Evolutionary conservation across 64 coral and sea anemone genomes (phyloP).

Genomic region (Pocillopora damicornis): DNA sequence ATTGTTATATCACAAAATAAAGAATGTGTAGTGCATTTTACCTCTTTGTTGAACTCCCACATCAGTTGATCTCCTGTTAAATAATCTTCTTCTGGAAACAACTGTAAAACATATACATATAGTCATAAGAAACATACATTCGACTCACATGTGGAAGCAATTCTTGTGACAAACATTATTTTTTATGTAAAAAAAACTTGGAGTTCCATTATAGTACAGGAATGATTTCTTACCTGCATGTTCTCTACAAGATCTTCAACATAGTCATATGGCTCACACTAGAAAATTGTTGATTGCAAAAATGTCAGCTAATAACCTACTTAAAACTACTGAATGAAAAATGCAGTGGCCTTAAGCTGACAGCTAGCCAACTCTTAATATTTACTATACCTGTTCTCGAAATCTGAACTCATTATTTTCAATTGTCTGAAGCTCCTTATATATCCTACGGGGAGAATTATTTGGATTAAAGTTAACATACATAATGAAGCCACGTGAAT

Average conservation of each 20-base stretch:
- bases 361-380: background rate
- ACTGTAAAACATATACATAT: too few species aligned
- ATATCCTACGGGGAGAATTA: conserved; percentile 55
- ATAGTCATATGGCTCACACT: conserved; percentile 89
- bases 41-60: conserved; percentile 90
- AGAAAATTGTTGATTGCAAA: conserved; percentile 12
- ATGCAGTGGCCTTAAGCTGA: background rate
- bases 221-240: conserved; percentile 60
- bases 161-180: too few species aligned
- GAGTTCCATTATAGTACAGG: background rate
- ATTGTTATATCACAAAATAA: background rate
- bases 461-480: too few species aligned
- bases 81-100: conserved; percentile 64
- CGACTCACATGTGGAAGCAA: too few species aligned
- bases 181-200: too few species aligned
- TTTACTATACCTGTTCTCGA: conserved; percentile 72
- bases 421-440: conserved; percentile 80
- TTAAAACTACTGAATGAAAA: background rate
- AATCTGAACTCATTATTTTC: conserved; percentile 88
- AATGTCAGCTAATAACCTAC: background rate
- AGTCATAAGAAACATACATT: too few species aligned
- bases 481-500: background rate
- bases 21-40: conserved; percentile 5
- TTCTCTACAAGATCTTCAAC: conserved; percentile 88
- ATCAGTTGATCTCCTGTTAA: conserved; percentile 82